These are phyloP conservation scores for Parnassius apollo DNA, from an alignment of 2,888 invertebrate genomes.

Conservation along the genomic window DNA sequence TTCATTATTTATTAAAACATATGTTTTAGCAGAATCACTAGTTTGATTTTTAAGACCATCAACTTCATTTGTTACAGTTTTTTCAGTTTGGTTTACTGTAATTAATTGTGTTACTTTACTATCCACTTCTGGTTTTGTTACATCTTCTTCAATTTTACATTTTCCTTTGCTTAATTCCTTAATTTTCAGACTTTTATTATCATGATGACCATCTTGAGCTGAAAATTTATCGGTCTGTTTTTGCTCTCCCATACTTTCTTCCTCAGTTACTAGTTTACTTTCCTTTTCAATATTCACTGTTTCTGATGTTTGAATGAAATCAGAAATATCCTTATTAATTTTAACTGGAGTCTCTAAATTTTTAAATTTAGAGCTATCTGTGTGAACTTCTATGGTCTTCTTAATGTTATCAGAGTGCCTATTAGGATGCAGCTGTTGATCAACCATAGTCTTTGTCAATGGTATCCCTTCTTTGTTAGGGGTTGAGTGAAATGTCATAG, in stretches of 20 bases:
- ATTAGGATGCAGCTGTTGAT: slow-evolving; percentile 67
- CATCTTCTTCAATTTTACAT: not conserved
- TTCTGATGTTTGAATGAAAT: slow-evolving; percentile 4
- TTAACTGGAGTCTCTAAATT: slow-evolving; percentile 39
- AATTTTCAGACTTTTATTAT: not conserved
- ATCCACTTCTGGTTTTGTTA: not conserved
- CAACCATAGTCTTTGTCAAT: slow-evolving; percentile 73
- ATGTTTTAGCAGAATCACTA: not conserved
- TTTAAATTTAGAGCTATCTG: slow-evolving; percentile 58
- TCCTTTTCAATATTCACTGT: slow-evolving; percentile 9
- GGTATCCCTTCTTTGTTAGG: slow-evolving; percentile 74
- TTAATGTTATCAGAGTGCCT: slow-evolving; percentile 70
- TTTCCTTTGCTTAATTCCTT: slow-evolving; percentile 7
- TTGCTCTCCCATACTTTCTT: slow-evolving; percentile 9
- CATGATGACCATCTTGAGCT: not conserved
- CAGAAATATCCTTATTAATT: slow-evolving; percentile 31
- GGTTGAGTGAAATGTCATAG: slow-evolving; percentile 72
- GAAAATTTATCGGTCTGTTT: not conserved
- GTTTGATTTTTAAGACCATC: not conserved
- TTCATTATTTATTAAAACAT: not conserved
- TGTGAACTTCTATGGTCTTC: slow-evolving; percentile 73
- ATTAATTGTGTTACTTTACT: not conserved
- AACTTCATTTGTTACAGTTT: not conserved
- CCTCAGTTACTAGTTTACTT: slow-evolving; percentile 1
- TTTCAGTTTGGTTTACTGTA: not conserved